A percentile compares a stretch with the other conserved stretches of the same genome.
Evolutionary conservation across 35 echinoderm and acorn worm species (phyloP).

Genomic region (Anneissia japonica): DNA sequence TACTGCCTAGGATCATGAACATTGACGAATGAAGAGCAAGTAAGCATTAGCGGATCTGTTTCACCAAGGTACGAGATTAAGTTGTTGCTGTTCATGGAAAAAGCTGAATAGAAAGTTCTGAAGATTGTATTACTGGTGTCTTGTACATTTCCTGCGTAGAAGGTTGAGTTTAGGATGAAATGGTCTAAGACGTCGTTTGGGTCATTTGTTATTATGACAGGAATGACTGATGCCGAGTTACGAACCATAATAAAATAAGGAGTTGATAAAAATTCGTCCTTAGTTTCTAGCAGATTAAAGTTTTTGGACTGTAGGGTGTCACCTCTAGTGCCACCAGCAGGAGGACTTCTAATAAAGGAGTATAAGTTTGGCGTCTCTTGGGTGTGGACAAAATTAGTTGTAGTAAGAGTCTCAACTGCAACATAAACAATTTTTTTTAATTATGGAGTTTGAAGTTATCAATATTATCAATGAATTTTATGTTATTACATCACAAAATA

Average conservation of each 20-base stretch:
- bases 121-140: not conserved
- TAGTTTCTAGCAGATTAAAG: not conserved
- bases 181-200: not conserved
- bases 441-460: no score
- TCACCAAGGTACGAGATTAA: not conserved
- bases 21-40: not conserved
- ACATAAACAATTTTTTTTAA: no score
- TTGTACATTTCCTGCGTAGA: not conserved
- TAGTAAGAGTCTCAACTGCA: no score
- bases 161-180: not conserved
- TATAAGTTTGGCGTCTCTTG: not conserved
- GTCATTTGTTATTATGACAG: not conserved
- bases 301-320: not conserved
- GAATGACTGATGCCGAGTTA: not conserved
- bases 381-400: not conserved
- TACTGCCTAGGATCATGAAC: not conserved
- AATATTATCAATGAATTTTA: no score
- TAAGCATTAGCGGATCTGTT: not conserved
- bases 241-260: not conserved
- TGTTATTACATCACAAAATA: no score
- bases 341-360: not conserved
- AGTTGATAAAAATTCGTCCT: not conserved
- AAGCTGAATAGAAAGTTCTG: not conserved
- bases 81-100: not conserved
- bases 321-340: not conserved